Percentiles rank a stretch among this genome's conserved stretches.
These are phyloP conservation scores for Paramuricea clavata DNA, from an alignment of 92 coral and sea anemone species.

Conservation along the genomic window DNA sequence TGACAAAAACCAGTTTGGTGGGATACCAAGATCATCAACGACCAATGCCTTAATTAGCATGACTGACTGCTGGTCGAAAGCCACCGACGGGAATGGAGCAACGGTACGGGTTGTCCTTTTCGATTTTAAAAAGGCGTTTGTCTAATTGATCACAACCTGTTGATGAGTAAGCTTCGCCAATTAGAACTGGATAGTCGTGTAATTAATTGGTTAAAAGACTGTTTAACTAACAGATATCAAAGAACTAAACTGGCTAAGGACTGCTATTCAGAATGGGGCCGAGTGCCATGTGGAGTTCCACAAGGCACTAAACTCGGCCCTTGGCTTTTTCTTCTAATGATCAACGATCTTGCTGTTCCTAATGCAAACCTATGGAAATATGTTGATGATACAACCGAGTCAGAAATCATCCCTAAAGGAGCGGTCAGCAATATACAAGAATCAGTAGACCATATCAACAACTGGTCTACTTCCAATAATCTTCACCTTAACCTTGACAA, in stretches of 20 bases:
- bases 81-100: slow-evolving; percentile 19
- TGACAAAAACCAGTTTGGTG: too few species aligned
- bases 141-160: neutral
- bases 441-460: neutral
- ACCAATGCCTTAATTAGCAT: slow-evolving; percentile 43
- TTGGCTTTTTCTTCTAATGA: neutral
- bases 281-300: too few species aligned
- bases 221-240: neutral
- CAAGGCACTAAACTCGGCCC: too few species aligned
- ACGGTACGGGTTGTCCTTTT: neutral
- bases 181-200: neutral
- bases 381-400: slow-evolving; percentile 2
- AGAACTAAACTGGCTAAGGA: neutral
- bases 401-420: neutral
- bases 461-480: neutral
- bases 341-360: neutral
- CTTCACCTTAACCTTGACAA: slow-evolving; percentile 32
- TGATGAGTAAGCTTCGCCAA: neutral
- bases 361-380: neutral
- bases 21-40: slow-evolving; percentile 13
- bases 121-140: neutral
- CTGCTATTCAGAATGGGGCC: too few species aligned
- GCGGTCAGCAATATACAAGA: neutral
- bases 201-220: neutral
- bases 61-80: slow-evolving; percentile 1